Conservation (phyloP, 2,797 vertebrate genomes). For the Lagorchestes hirsutus region DNA sequence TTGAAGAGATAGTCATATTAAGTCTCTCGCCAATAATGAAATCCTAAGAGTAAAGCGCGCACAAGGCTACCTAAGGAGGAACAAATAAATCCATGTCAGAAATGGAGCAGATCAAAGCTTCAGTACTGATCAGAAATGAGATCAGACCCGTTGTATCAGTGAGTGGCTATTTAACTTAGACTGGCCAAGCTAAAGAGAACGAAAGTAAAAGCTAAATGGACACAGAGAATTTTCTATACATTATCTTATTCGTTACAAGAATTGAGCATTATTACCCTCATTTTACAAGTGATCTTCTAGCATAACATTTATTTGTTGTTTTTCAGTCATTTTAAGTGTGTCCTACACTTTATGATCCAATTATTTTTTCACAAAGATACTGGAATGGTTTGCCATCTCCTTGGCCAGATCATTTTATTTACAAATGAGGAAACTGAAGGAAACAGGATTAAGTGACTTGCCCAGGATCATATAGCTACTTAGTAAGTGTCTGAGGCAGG, state of each 20-base stretch:
- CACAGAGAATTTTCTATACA: background rate
- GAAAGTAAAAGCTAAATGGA: background rate
- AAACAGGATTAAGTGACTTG: no score
- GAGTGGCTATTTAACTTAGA: background rate
- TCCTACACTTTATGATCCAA: no score
- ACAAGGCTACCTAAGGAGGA: background rate
- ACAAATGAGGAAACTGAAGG: no score
- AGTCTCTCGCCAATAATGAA: background rate
- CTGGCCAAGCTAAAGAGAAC: background rate
- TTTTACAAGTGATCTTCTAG: background rate
- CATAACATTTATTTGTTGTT: no score
- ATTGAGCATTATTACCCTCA: background rate
- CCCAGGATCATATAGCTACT: no score
- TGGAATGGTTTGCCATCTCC: no score
- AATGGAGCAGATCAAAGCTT: background rate
- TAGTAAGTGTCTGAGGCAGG: no score
- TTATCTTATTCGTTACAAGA: background rate
- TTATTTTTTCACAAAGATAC: no score
- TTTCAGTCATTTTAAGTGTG: no score
- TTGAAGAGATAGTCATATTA: no score
- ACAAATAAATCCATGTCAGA: background rate
- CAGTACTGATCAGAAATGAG: background rate
- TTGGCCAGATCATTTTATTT: no score
- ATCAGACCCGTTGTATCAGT: background rate
- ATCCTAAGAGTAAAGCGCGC: background rate